Conservation (phyloP, 2,113 vertebrate species). For the Sinosuthora webbiana region DNA sequence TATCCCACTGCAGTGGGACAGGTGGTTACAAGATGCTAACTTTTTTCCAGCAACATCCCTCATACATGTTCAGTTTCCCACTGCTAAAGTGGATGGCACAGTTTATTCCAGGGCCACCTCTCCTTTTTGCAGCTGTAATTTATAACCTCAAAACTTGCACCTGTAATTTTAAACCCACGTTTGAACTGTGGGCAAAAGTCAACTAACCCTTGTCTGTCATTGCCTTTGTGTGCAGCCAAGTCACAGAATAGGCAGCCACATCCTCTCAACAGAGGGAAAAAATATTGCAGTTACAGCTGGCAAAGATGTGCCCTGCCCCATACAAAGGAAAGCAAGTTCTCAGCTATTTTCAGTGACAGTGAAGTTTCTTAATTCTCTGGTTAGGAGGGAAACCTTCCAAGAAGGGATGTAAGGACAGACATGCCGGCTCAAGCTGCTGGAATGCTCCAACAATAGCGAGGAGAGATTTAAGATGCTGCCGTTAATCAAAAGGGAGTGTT, state of each 20-base stretch:
- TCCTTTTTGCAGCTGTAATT: neutral
- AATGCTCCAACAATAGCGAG: neutral
- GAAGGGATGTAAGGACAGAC: neutral
- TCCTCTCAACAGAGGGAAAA: slow-evolving; percentile 3
- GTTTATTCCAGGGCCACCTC: neutral
- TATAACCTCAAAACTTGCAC: slow-evolving; percentile 5
- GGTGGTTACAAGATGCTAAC: slow-evolving; percentile 1
- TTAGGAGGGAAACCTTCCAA: slow-evolving; percentile 17
- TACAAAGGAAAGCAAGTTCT: slow-evolving; percentile 3
- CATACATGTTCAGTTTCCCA: neutral
- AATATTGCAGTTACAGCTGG: neutral
- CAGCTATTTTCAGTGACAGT: neutral
- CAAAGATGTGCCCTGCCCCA: neutral
- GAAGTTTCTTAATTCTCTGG: neutral
- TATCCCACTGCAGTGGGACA: neutral
- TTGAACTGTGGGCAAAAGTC: slow-evolving; percentile 8
- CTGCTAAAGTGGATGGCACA: neutral
- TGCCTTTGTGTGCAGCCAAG: neutral
- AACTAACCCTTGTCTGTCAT: neutral
- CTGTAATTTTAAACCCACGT: slow-evolving; percentile 25
- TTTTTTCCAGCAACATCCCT: neutral
- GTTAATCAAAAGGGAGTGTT: slow-evolving; percentile 50
- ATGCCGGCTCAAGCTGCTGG: neutral
- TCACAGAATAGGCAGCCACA: neutral
- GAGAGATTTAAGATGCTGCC: slow-evolving; percentile 36